Base-by-base conservation (phyloP, 2,888 invertebrate species). In the Strigamia transsilvanica region DNA sequence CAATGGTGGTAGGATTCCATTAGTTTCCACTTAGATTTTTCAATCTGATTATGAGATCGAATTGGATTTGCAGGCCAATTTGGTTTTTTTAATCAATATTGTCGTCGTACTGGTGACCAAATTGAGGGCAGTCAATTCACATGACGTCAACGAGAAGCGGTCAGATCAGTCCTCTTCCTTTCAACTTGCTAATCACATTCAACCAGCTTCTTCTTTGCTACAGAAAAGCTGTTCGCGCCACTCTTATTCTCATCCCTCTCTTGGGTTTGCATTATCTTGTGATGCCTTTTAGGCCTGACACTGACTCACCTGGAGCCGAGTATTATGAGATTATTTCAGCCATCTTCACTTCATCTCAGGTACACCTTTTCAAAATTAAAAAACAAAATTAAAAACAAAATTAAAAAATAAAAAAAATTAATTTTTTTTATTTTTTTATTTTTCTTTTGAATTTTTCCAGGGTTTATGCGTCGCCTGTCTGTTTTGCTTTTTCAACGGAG, bases 401-500 rank as follows among this genome's bases (percentile, higher is more conserved):
- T 18, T 18, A 46, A 46, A 46, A 61, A 13, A 80, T 78, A 83
- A 21, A 85, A n/a, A n/a, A n/a, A n/a, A n/a, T n/a, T n/a, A n/a
- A n/a, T n/a, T n/a, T n/a, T n/a, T n/a, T n/a, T n/a, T n/a, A n/a
- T n/a, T n/a, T n/a, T n/a, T n/a, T n/a, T n/a, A n/a, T n/a, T n/a
- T n/a, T n/a, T n/a, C n/a, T n/a, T n/a, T n/a, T n/a, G n/a, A n/a
- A n/a, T n/a, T n/a, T n/a, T 90, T 90, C 1, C 92, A 97, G 94
- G 97, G 97, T 83, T 91, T 97, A 83, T 95, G 94, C 88, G 97
- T 97, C 82, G 95, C 97, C 51, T 92, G 94, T 84, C 91, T 97
- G 80, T 96, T 95, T 89, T 96, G 96, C 88, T 97, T 97, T 91
- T 95, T 94, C 90, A 97, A 97, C 88, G 96, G 96, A 85, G 97